Base-by-base conservation (phyloP, 2,113 vertebrate genomes). In the Corydoras sp. region DNA sequence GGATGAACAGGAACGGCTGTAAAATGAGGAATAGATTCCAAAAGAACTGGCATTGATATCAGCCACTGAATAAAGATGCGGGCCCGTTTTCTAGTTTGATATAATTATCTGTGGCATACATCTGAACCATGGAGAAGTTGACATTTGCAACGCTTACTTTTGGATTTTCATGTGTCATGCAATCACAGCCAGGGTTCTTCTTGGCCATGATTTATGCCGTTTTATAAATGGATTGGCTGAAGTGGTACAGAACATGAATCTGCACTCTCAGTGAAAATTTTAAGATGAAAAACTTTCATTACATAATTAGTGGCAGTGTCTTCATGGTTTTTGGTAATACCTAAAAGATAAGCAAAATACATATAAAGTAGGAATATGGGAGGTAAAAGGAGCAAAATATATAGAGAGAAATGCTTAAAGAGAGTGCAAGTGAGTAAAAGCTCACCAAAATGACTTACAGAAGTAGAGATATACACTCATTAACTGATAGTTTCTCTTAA, bases 241-340 rank as follows among this genome's bases (percentile, higher is more conserved):
- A 56, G 29, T 72, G 31, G 69, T 51, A 9, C 14, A 43, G 55
- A 75, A 66, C 29, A 74, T 35, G 61, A 65, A 61, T 73, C 11
- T 53, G 66, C 66, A 75, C 77, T 80, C 79, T 77, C 24, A 61
- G 65, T 74, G 70, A 81, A 81, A 35, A 68, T 75, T 67, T 74
- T 58, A 62, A 66, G 76, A 80, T 73, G 32, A 49, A 48, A 68
- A 65, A 62, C 29, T 56, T 74, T 76, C 64, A 72, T 72, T 51
- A 69, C 71, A 78, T 61, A 76, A 78, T 78, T 76, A 74, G 49
- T 56, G 64, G 69, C 74, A 71, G 62, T 59, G 55, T 30, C 35
- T 67, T 71, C 35, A 30, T 67, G 73, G 68, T 18, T 48, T 63
- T 77, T 62, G 48, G 72, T 67, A 58, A 63, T 31, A 58, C 76